A percentile compares a stretch with the other conserved stretches of the same genome.
Conservation (phyloP, 2,888 invertebrate genomes). For the Tetanocera ferruginea region DNA sequence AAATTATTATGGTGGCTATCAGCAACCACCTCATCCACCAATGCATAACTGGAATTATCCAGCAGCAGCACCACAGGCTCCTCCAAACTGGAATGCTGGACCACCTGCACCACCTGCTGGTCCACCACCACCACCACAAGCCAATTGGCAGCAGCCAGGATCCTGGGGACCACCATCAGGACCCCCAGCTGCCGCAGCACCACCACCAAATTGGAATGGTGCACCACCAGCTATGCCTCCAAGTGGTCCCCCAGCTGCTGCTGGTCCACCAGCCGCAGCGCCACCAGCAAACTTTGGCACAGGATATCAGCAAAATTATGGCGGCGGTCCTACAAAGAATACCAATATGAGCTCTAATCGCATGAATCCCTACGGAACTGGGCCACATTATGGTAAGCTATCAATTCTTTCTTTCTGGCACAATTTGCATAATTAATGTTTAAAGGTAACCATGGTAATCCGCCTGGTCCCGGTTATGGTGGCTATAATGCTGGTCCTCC, state of each 20-base stretch:
- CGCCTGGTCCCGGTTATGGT: slow-evolving; percentile 52
- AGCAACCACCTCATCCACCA: slow-evolving; percentile 54
- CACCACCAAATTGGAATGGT: slow-evolving; percentile 54
- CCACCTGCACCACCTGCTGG: slow-evolving; percentile 54
- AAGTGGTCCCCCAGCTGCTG: slow-evolving; percentile 37
- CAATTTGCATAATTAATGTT: not conserved
- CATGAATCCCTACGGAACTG: slow-evolving; percentile 76
- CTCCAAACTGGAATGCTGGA: slow-evolving; percentile 61
- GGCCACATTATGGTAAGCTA: slow-evolving; percentile 56
- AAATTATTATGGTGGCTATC: slow-evolving; percentile 60
- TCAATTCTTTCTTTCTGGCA: not conserved
- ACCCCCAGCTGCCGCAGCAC: slow-evolving; percentile 43
- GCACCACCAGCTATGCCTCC: slow-evolving; percentile 51
- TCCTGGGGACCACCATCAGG: slow-evolving; percentile 50
- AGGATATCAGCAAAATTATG: slow-evolving; percentile 86
- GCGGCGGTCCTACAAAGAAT: slow-evolving; percentile 85
- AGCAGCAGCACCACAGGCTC: slow-evolving; percentile 69
- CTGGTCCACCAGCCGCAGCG: slow-evolving; percentile 46
- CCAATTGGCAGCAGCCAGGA: slow-evolving; percentile 45
- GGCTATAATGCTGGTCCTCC: slow-evolving; percentile 52
- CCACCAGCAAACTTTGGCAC: slow-evolving; percentile 70
- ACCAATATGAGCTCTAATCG: slow-evolving; percentile 75
- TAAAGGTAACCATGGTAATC: slow-evolving; percentile 54
- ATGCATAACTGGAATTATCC: slow-evolving; percentile 52
- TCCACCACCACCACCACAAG: slow-evolving; percentile 51